These are phyloP conservation scores for Calliphora vomitoria DNA, from an alignment of 2,888 invertebrate species.

Conservation along the genomic window DNA sequence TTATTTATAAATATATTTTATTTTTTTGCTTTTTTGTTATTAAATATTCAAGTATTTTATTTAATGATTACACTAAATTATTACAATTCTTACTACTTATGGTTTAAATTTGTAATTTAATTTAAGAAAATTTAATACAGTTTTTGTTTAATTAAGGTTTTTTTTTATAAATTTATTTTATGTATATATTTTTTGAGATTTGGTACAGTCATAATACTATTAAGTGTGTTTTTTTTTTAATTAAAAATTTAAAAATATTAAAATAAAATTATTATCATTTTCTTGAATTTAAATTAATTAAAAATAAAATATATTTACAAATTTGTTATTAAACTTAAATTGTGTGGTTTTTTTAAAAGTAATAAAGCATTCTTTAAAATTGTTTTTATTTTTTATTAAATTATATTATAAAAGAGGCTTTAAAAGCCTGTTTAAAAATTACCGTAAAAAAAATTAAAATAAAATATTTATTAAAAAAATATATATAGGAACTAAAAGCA, in stretches of 20 bases:
- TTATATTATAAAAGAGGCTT: constrained; percentile 57
- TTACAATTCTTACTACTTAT: constrained; percentile 75
- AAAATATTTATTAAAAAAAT: constrained; percentile 56
- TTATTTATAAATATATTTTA: constrained; percentile 56
- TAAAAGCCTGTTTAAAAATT: constrained; percentile 51
- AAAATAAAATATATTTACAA: constrained; percentile 49
- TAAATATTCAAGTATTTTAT: constrained; percentile 33
- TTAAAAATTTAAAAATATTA: constrained; percentile 2
- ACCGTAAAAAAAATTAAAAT: constrained; percentile 26
- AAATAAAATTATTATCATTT: constrained; percentile 22
- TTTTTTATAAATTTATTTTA: constrained; percentile 36
- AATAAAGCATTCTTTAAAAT: constrained; percentile 66
- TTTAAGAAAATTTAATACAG: constrained; percentile 51
- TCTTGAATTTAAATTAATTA: neutral
- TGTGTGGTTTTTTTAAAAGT: constrained; percentile 53
- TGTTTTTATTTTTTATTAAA: constrained; percentile 26
- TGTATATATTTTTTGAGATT: constrained; percentile 70
- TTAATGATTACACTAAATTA: constrained; percentile 66
- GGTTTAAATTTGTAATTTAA: constrained; percentile 48
- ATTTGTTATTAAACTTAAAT: constrained; percentile 32
- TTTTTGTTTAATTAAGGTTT: neutral
- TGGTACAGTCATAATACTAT: constrained; percentile 77
- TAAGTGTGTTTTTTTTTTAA: constrained; percentile 46
- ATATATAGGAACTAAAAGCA: constrained; percentile 75
- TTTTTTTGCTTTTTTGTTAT: constrained; percentile 27